Evolutionary conservation across 2,113 vertebrate species (phyloP).

Genomic region (Pagrus major): DNA sequence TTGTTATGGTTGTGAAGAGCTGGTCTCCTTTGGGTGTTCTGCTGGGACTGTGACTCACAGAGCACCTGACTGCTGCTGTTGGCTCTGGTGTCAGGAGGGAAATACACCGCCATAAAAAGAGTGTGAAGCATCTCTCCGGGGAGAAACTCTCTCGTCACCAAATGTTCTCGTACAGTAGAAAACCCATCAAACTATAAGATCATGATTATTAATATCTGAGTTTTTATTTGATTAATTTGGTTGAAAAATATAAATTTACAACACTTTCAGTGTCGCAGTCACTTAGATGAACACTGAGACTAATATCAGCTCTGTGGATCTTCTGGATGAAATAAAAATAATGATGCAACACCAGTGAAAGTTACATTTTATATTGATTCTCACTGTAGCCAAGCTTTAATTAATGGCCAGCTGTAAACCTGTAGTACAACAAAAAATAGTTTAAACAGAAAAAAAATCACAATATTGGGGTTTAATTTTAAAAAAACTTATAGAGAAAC

Average conservation of each 20-base stretch:
- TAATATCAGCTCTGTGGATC: not conserved
- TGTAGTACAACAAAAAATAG: no score
- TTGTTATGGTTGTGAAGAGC: not conserved
- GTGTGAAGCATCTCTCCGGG: not conserved
- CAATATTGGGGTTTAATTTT: no score
- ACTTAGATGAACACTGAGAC: not conserved
- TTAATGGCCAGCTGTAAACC: no score
- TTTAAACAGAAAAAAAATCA: no score
- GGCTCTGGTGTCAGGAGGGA: not conserved
- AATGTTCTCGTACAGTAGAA: not conserved
- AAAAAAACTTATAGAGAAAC: no score
- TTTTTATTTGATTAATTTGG: not conserved
- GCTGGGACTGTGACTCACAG: conserved; percentile 38
- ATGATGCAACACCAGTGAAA: not conserved
- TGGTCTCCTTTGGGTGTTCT: not conserved
- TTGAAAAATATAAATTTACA: not conserved
- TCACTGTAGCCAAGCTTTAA: not conserved
- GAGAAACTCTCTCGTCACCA: not conserved
- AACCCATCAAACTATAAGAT: not conserved
- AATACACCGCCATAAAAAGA: not conserved
- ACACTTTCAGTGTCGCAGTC: not conserved
- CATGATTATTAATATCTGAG: not conserved
- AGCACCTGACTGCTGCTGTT: conserved; percentile 29
- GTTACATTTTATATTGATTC: not conserved
- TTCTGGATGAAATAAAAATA: not conserved